Percentiles rank a stretch among this genome's conserved stretches.
Evolutionary conservation across 2,797 vertebrate species (phyloP).

Genomic region (Tenualosa thibaudeaui): DNA sequence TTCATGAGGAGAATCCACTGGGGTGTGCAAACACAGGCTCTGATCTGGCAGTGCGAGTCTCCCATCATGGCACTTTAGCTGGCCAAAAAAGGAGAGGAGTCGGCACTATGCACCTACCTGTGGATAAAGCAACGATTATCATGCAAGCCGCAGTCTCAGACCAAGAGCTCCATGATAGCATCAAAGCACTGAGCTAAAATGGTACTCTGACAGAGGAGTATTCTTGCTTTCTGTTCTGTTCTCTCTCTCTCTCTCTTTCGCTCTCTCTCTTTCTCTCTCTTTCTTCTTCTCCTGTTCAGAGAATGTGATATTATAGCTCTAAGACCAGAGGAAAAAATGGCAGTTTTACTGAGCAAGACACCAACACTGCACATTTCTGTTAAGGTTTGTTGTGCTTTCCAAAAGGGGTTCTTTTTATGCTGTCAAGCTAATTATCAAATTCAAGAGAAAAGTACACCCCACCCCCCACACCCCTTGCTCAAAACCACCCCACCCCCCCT

Average conservation of each 20-base stretch:
- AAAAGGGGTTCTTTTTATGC: slow-evolving; percentile 74
- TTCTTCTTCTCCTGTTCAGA: not conserved
- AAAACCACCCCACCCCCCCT: slow-evolving; percentile 34
- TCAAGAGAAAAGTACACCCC: slow-evolving; percentile 73
- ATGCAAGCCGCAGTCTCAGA: slow-evolving; percentile 9
- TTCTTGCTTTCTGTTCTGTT: not conserved
- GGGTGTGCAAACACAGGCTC: not conserved
- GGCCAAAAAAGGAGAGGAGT: not conserved
- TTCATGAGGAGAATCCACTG: not conserved
- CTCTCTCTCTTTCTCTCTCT: not conserved
- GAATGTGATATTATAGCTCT: not conserved
- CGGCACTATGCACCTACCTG: not conserved
- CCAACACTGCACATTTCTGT: slow-evolving; percentile 12
- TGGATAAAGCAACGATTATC: slow-evolving; percentile 2
- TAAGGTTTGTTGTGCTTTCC: slow-evolving; percentile 9
- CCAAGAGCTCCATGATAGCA: slow-evolving; percentile 7
- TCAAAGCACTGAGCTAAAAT: slow-evolving; percentile 10
- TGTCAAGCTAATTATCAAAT: slow-evolving; percentile 83
- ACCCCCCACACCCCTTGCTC: slow-evolving; percentile 39
- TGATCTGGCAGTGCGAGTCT: slow-evolving; percentile 1
- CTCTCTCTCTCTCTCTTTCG: too few relatives aligned
- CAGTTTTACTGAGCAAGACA: slow-evolving; percentile 2
- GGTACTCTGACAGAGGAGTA: not conserved
- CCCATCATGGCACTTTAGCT: not conserved
- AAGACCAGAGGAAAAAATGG: not conserved